Base-by-base conservation (phyloP, 2,888 invertebrate genomes). In the Diaphora mendica region DNA sequence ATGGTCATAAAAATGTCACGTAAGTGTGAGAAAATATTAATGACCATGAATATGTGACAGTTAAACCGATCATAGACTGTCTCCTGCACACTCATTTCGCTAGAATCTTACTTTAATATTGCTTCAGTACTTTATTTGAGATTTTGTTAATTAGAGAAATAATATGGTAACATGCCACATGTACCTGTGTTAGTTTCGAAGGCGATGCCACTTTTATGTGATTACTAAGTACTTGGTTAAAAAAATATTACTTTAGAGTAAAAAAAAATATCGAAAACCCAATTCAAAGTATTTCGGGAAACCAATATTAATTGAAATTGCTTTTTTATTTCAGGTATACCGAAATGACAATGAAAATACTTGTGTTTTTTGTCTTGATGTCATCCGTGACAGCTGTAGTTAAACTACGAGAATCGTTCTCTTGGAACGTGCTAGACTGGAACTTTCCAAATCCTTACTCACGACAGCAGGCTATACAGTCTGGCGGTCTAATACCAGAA, bases 391-490 rank as follows among this genome's bases (percentile, higher is more conserved):
- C 94, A 70, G 95, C 93, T 11, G 86, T 95, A 2, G 91, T 94
- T 30, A 96, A 96, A 83, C 94, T 98, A 20, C 96, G 97, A 84
- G 97, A 98, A 88, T 94, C 97, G 77, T 98, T 97, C 87, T 96
- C 97, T 71, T 98, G 98, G 98, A 97, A 96, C 70, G 95, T 96
- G 59, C 84, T 98, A 87, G 98, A 98, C 91, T 98, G 97, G 92
- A 97, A 97, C 62, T 98, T 97, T 90, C 97, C 97, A 1, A 96
- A 96, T 79, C 93, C 96, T 33, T 92, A 94, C 70, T 93, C 96
- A 15, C 96, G 97, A 85, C 96, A 96, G 80, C 95, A 96, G 77
- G 98, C 97, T 0, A 91, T 98, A 15, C 89, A 96, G 62, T 96
- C 96, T 0, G 97, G 97, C 9, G 96, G 96, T 68, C 97, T 97